Evolutionary conservation across 2,797 vertebrate genomes (phyloP).

Genomic region (Pipistrellus pipistrellus): DNA sequence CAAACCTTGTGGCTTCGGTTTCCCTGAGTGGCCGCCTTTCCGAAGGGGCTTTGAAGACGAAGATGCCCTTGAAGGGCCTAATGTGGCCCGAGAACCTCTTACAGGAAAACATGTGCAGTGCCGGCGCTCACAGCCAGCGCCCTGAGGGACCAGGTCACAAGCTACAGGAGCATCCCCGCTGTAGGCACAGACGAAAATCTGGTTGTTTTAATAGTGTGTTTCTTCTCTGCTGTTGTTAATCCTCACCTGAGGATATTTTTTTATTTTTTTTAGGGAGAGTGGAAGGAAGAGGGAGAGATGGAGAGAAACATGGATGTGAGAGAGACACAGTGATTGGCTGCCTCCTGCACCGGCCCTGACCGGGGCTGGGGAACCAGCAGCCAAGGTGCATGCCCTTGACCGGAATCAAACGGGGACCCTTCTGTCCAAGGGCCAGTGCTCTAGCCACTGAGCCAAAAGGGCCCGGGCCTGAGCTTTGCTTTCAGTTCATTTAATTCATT

Average conservation of each 20-base stretch:
- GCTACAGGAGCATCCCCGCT: neutral
- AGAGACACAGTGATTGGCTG: neutral
- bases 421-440: no score
- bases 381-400: no score
- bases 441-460: no score
- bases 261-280: neutral
- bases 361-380: no score
- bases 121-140: neutral
- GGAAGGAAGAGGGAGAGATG: no score
- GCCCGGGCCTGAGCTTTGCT: neutral
- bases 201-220: neutral
- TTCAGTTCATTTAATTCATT: neutral
- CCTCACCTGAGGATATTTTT: neutral
- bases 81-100: neutral
- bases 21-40: neutral
- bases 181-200: neutral
- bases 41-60: slow-evolving; percentile 25
- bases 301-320: neutral
- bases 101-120: neutral
- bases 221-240: neutral
- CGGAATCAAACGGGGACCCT: no score
- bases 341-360: no score
- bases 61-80: slow-evolving; percentile 4
- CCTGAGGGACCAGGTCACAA: neutral
- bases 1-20: neutral